Base-by-base conservation (phyloP, 2,113 vertebrate species). In the Xyrauchen texanus region DNA sequence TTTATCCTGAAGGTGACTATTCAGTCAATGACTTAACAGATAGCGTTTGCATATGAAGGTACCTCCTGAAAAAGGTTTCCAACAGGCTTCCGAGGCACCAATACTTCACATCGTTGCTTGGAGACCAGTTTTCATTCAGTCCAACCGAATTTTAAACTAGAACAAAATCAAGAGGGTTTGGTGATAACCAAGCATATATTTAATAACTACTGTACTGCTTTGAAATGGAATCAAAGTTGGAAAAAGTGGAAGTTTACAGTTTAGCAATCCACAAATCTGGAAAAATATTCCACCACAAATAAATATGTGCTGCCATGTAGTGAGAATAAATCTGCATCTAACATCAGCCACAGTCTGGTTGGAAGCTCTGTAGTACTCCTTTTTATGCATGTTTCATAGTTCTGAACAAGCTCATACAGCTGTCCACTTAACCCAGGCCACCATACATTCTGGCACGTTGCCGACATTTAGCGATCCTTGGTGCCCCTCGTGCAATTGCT, bases 261-360 rank as follows among this genome's bases (percentile, higher is more conserved):
- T 76, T 63, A 7, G 58, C 66, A 12, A 75, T 60, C 76, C 3
- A 78, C 46, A 62, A 71, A 76, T 58, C 51, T 75, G 8, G 64
- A 85, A 46, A 67, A 66, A 21, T 79, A 82, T 34, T 82, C 72
- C 21, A 73, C 57, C 2, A 82, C 55, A 2, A 73, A 53, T 9
- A 82, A n/a, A 53, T 77, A 76, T 5, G 58, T 71, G 12, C 57
- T 55, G 7, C 16, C 9, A 7, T 68, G 12, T 45, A 80, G 47
- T 9, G 21, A 15, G 46, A 85, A 82, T 10, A 80, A n/a, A 49
- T 85, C 73, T 1, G 62, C 80, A 9, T 63, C 80, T 4, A 80
- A 9, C 13, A 57, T 85, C 21, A 74, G 67, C 81, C 73, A 74
- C 5, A 21, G 68, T 45, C 49, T 51, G 3, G 47, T 53, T 6